Evolutionary conservation across 2,888 invertebrate genomes (phyloP).

Genomic region (Meiosimyza platycephala): DNA sequence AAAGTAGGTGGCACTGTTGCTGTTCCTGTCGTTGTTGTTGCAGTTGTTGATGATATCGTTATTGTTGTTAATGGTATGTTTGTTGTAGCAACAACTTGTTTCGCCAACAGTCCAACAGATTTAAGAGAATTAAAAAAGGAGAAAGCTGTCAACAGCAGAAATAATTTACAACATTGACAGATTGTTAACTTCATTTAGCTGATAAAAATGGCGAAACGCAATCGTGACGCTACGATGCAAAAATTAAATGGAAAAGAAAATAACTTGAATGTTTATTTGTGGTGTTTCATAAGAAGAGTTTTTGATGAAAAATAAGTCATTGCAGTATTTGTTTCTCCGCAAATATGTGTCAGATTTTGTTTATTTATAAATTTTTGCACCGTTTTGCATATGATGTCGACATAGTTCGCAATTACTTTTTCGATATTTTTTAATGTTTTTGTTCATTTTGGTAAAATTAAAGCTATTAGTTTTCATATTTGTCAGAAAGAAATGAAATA

Average conservation of each 20-base stretch:
- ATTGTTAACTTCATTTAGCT: constrained; percentile 67
- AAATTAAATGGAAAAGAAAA: constrained; percentile 7
- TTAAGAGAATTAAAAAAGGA: constrained; percentile 61
- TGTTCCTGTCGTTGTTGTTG: constrained; percentile 36
- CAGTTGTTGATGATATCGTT: constrained; percentile 35
- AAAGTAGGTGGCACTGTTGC: background rate
- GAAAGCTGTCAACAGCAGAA: constrained; percentile 68
- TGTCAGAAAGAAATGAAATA: too few relatives aligned
- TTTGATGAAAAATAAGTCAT: background rate
- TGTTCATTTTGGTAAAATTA: background rate
- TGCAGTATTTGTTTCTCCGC: background rate
- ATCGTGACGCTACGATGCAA: constrained; percentile 11
- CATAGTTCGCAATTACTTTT: constrained; percentile 7
- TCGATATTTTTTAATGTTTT: constrained; percentile 30
- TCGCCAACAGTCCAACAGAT: constrained; percentile 43
- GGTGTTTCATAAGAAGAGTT: constrained; percentile 30
- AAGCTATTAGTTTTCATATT: too few relatives aligned
- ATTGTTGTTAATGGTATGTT: constrained; percentile 32
- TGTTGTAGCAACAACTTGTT: constrained; percentile 38
- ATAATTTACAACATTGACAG: constrained; percentile 66
- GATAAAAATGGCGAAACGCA: constrained; percentile 36
- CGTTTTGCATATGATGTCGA: background rate
- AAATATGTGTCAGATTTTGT: background rate
- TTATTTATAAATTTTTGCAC: background rate
- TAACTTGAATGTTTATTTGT: constrained; percentile 29